These are phyloP conservation scores for Epizoanthus fatuus DNA, from an alignment of 92 coral and sea anemone genomes.

Conservation along the genomic window DNA sequence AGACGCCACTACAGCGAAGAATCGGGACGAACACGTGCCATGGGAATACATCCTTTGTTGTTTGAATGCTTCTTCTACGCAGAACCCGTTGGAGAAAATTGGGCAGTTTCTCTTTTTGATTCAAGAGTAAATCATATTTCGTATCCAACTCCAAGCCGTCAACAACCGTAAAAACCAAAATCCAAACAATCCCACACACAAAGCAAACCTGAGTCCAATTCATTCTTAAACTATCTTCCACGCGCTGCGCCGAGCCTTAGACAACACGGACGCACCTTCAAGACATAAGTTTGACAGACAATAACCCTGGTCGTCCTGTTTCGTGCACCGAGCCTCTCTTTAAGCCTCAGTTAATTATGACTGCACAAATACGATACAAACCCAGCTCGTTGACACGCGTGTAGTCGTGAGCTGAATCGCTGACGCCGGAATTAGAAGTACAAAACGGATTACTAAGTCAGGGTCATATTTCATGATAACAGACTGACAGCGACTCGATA, in stretches of 20 bases:
- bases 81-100: slow-evolving; percentile 12
- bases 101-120: slow-evolving; percentile 5
- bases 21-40: slow-evolving; percentile 92
- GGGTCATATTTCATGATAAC: slow-evolving; percentile 44
- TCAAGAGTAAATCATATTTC: not conserved
- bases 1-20: slow-evolving; percentile 87
- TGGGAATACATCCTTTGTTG: slow-evolving; percentile 47
- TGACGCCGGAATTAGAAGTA: not conserved
- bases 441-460: not conserved
- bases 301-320: not conserved
- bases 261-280: not conserved
- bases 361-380: not conserved
- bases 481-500: slow-evolving; percentile 16
- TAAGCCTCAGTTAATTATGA: slow-evolving; percentile 1
- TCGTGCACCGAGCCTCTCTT: not conserved
- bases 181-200: slow-evolving; percentile 2
- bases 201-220: not conserved
- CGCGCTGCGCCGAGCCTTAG: not conserved
- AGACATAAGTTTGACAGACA: not conserved
- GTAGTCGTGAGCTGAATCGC: slow-evolving; percentile 17
- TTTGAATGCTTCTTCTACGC: slow-evolving; percentile 31
- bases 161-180: not conserved
- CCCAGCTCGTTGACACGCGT: slow-evolving; percentile 5
- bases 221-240: not conserved
- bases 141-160: not conserved